Percentiles rank a stretch among this genome's conserved stretches.
phyloP scores from a whole-genome alignment of 2,797 vertebrate genomes.

The Pipistrellus kuhlii region DNA sequence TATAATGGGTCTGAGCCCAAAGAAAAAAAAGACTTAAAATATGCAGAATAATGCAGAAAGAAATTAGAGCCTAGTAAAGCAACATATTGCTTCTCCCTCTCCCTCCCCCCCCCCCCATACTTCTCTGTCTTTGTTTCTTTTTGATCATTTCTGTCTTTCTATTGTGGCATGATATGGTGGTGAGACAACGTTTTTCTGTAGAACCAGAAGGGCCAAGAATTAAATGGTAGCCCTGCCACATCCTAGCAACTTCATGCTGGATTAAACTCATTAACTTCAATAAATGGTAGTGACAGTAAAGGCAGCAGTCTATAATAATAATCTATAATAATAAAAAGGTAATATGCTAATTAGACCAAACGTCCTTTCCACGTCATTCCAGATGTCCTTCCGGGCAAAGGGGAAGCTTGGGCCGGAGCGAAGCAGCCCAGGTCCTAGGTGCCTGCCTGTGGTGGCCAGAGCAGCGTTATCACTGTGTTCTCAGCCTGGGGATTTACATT shows the following conservation, averaged over 20 bases:
- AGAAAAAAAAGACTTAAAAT: not conserved
- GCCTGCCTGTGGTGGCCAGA: no score
- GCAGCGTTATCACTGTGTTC: not conserved
- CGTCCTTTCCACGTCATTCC: no score
- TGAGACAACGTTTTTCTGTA: not conserved
- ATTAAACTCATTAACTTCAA: not conserved
- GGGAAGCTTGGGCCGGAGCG: no score
- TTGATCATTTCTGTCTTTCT: not conserved
- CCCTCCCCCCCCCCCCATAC: not conserved
- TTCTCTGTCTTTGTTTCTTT: not conserved
- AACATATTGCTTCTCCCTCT: not conserved
- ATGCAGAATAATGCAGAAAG: not conserved
- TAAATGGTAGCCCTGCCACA: not conserved
- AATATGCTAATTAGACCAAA: no score
- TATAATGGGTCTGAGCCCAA: not conserved
- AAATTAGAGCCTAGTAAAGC: not conserved
- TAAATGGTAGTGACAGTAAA: not conserved
- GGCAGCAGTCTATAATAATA: no score
- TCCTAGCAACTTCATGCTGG: not conserved
- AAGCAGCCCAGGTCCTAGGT: no score
- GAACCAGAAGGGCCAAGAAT: not conserved
- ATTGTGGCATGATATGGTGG: not conserved
- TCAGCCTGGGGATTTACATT: not conserved
- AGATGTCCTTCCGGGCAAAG: no score
- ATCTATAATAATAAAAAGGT: no score